These are phyloP conservation scores for Paraescarpia echinospica DNA, from an alignment of 1,140 invertebrate genomes.

Conservation along the genomic window DNA sequence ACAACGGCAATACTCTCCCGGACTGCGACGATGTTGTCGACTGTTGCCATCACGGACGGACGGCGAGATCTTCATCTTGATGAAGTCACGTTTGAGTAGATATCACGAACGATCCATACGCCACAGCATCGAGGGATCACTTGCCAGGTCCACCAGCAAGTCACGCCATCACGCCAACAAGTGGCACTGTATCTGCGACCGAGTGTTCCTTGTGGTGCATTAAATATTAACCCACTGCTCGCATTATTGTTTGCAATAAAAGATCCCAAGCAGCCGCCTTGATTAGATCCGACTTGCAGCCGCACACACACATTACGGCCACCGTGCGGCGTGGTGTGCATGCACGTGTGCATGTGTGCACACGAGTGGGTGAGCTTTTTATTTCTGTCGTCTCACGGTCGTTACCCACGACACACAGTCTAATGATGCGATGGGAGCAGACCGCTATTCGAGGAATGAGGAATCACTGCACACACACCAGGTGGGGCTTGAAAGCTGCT, in stretches of 20 bases:
- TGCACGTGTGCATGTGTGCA: background rate
- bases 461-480: background rate
- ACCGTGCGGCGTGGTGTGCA: background rate
- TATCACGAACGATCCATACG: background rate
- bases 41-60: background rate
- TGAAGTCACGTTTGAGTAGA: background rate
- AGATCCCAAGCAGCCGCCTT: background rate
- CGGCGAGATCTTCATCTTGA: background rate
- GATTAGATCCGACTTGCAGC: background rate
- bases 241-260: slow-evolving; percentile 6
- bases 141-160: background rate
- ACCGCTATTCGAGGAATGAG: background rate
- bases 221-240: background rate
- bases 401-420: background rate
- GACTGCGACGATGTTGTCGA: background rate
- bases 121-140: background rate
- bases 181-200: background rate
- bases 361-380: slow-evolving; percentile 7
- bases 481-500: background rate
- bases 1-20: background rate
- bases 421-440: background rate
- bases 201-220: background rate
- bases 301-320: background rate
- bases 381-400: background rate
- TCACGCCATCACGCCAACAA: background rate